These are phyloP conservation scores for Pteropus alecto DNA, from an alignment of 2,113 vertebrate species.

Conservation along the genomic window DNA sequence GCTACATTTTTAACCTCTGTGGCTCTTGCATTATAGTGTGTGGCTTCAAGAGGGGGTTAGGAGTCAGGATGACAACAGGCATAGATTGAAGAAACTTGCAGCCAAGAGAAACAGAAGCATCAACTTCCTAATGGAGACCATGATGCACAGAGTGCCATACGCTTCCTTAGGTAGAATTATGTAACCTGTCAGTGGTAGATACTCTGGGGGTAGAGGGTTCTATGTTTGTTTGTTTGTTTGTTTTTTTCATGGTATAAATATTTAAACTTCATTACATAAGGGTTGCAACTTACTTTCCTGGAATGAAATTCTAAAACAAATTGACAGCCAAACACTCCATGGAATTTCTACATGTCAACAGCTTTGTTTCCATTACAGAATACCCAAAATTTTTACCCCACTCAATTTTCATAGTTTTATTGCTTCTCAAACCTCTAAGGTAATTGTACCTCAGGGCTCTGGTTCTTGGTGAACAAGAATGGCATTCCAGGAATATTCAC, in stretches of 20 bases:
- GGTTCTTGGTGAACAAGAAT: neutral
- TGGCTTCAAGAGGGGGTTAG: constrained; percentile 7
- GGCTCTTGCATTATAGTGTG: neutral
- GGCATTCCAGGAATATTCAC: fast-evolving
- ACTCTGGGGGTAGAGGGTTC: neutral
- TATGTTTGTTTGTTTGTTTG: neutral
- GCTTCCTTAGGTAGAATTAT: neutral
- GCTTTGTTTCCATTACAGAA: constrained; percentile 46
- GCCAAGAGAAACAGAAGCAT: constrained; percentile 28
- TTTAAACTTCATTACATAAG: constrained; percentile 65
- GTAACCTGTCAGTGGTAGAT: neutral
- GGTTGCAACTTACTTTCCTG: constrained; percentile 60
- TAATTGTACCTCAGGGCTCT: neutral
- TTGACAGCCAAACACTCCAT: constrained; percentile 31
- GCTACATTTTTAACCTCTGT: constrained; percentile 34
- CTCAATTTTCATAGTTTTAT: neutral
- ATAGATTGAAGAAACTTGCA: neutral
- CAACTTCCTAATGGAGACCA: neutral
- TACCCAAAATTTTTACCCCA: neutral
- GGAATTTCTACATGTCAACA: constrained; percentile 49
- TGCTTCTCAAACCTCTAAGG: neutral
- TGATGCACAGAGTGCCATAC: neutral
- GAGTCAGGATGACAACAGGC: neutral
- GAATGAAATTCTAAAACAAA: constrained; percentile 69
- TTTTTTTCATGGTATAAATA: constrained; percentile 28